Conservation (phyloP, 2,113 vertebrate genomes). For the Actinemys pallida region DNA sequence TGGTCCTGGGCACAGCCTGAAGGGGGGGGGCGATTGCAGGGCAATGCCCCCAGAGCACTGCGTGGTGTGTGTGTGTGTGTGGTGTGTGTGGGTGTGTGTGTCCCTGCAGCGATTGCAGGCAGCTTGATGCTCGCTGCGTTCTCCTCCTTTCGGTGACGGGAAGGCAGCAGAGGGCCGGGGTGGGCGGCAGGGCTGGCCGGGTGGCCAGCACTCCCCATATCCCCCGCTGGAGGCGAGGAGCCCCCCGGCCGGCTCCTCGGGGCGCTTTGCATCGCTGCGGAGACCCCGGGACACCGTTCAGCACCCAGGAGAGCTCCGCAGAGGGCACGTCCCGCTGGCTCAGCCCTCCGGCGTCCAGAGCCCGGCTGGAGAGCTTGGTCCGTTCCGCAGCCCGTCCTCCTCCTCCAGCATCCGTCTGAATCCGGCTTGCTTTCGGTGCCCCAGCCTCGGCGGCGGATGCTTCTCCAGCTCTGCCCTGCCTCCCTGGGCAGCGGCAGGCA, state of each 20-base stretch:
- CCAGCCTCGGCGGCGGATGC: neutral
- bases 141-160: too few species aligned
- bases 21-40: neutral
- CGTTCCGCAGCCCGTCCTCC: neutral
- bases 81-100: neutral
- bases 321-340: too few species aligned
- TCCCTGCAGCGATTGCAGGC: neutral
- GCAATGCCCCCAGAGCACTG: too few species aligned
- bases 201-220: neutral
- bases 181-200: neutral
- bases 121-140: too few species aligned
- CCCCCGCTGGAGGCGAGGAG: neutral
- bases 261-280: accelerated
- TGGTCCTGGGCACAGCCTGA: neutral
- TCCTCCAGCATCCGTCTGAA: neutral
- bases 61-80: neutral
- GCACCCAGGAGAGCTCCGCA: constrained; percentile 75
- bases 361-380: accelerated
- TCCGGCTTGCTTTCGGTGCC: neutral
- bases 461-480: neutral
- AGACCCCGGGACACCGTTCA: neutral
- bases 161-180: too few species aligned
- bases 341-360: neutral
- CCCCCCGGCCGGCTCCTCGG: neutral
- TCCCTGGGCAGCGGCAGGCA: neutral